Conservation (phyloP, 2,113 vertebrate species). For the Pelecanus crispus region DNA sequence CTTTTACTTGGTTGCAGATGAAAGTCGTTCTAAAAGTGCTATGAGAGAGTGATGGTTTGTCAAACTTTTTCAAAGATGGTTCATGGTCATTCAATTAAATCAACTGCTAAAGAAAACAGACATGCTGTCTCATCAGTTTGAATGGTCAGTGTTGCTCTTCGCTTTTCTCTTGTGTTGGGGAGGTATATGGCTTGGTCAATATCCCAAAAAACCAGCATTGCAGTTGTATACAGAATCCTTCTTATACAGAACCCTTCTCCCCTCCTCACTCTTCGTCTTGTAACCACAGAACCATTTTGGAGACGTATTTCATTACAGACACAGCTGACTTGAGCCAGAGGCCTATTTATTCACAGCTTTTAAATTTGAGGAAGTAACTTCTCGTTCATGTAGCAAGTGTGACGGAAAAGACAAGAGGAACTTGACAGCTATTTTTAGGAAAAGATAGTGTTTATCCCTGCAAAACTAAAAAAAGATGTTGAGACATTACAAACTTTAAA, state of each 20-base stretch:
- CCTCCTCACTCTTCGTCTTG: background rate
- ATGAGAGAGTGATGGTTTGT: background rate
- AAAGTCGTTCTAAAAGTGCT: background rate
- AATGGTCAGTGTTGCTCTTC: background rate
- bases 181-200: background rate
- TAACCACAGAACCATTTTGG: background rate
- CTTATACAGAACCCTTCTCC: background rate
- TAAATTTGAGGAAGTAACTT: conserved; percentile 19
- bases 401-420: conserved; percentile 39
- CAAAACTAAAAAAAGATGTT: background rate
- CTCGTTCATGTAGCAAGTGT: background rate
- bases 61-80: background rate
- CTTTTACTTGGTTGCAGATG: background rate
- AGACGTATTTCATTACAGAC: background rate
- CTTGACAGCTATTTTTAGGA: conserved; percentile 14
- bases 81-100: background rate
- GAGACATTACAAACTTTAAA: background rate
- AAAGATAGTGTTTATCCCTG: conserved; percentile 12
- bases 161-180: background rate
- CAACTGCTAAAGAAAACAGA: background rate
- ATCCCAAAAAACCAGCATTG: background rate
- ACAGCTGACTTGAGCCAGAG: background rate
- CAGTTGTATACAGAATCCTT: background rate
- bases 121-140: background rate
- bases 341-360: background rate